These are phyloP conservation scores for Oceanodroma leucorhoa DNA, from an alignment of 2,797 vertebrate species.

Conservation along the genomic window DNA sequence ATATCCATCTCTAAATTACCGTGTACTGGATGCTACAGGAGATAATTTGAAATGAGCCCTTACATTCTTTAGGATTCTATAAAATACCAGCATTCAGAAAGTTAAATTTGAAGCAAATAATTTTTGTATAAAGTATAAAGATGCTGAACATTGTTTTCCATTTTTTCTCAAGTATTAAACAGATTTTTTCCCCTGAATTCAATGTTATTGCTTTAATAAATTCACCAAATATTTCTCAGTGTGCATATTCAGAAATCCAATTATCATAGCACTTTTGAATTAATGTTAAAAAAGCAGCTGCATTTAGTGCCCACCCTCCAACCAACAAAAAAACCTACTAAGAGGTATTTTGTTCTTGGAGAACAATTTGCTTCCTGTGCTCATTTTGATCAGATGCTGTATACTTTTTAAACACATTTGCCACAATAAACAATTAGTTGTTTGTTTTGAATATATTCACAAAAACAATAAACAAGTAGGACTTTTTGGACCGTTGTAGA, in stretches of 20 bases:
- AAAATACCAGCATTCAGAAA: background rate
- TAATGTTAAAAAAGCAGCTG: constrained; percentile 34
- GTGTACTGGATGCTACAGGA: background rate
- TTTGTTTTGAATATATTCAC: background rate
- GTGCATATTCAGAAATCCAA: background rate
- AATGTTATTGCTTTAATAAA: background rate
- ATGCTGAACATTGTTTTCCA: background rate
- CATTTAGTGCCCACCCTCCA: background rate
- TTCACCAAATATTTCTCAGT: background rate
- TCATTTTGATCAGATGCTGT: background rate
- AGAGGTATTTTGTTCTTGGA: background rate
- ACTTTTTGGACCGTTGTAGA: background rate
- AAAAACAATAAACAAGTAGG: background rate
- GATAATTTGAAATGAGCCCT: background rate
- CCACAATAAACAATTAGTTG: background rate
- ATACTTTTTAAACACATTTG: background rate
- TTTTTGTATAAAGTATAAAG: background rate
- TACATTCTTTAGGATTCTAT: background rate
- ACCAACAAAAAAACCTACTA: background rate
- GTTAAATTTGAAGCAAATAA: background rate
- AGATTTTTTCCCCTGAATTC: background rate
- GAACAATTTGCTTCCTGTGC: background rate
- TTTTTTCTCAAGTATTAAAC: background rate
- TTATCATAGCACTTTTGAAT: background rate
- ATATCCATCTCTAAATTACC: background rate